Conservation (phyloP, 2,888 invertebrate species). For the Oscheius sp. region DNA sequence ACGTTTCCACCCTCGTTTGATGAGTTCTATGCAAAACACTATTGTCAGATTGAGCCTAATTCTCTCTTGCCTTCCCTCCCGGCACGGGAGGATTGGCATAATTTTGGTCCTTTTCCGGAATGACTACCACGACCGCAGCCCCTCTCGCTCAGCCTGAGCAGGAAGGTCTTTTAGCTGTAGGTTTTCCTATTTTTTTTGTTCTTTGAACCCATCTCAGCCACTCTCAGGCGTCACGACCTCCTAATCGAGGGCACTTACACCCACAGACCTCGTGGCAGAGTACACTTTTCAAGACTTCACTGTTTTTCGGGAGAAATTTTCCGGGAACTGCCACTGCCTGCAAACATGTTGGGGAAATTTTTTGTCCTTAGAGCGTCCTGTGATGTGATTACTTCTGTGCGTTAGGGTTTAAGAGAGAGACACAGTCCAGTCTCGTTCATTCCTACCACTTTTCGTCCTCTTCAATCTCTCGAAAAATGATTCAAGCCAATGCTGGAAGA, state of each 20-base stretch:
- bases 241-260: conserved; percentile 19
- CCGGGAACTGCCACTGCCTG: too few species aligned
- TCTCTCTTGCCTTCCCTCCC: neutral
- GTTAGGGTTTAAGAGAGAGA: too few species aligned
- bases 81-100: neutral
- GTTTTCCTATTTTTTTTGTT: neutral
- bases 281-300: conserved; percentile 12
- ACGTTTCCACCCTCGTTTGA: too few species aligned
- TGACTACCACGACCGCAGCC: neutral
- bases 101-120: neutral
- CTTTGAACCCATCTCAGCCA: neutral
- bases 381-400: too few species aligned
- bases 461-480: neutral
- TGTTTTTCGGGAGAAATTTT: neutral
- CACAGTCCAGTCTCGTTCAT: neutral
- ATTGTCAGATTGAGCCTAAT: neutral
- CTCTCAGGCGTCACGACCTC: conserved; percentile 5
- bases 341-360: too few species aligned
- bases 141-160: conserved; percentile 2
- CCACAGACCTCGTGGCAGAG: conserved; percentile 18
- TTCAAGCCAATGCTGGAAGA: conserved; percentile 30
- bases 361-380: too few species aligned
- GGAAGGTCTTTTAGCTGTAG: neutral
- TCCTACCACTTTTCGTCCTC: conserved; percentile 1
- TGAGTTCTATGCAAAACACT: too few species aligned